These are phyloP conservation scores for Cactoblastis cactorum DNA, from an alignment of 2,888 invertebrate species.

Conservation along the genomic window DNA sequence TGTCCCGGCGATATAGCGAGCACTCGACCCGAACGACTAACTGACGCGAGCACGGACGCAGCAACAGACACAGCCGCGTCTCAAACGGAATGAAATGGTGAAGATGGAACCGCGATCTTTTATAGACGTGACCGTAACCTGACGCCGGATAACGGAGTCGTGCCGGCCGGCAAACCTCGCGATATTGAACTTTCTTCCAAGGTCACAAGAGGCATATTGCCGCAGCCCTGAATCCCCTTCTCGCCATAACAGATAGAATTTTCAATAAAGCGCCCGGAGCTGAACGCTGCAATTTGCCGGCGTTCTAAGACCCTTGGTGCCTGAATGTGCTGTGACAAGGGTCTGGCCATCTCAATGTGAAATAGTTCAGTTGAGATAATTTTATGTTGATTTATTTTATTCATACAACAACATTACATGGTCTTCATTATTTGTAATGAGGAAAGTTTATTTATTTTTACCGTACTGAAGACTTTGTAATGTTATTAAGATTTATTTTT, in stretches of 20 bases:
- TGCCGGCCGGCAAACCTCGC: conserved; percentile 42
- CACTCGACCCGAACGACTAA: conserved; percentile 55
- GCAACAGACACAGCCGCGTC: conserved; percentile 52
- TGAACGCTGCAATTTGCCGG: conserved; percentile 69
- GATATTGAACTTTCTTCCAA: conserved; percentile 48
- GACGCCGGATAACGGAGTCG: conserved; percentile 77
- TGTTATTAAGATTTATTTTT: too few relatives aligned
- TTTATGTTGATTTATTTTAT: neutral
- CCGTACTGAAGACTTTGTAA: too few relatives aligned
- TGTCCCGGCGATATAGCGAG: conserved; percentile 54
- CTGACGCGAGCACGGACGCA: conserved; percentile 39
- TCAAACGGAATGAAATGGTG: conserved; percentile 78
- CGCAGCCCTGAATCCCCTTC: conserved; percentile 39
- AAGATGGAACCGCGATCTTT: conserved; percentile 76
- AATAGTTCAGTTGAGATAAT: neutral
- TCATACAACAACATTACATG: too few relatives aligned
- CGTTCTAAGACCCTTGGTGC: conserved; percentile 45
- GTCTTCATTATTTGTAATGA: too few relatives aligned
- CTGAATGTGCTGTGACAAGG: conserved; percentile 55
- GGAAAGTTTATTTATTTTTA: too few relatives aligned
- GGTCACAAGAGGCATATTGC: conserved; percentile 45
- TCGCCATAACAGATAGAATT: conserved; percentile 69
- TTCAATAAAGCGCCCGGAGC: conserved; percentile 74
- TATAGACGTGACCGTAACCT: conserved; percentile 79
- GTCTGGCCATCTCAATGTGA: conserved; percentile 28